Conservation (phyloP, 2,113 vertebrate species). For the Psettodes erumei region DNA sequence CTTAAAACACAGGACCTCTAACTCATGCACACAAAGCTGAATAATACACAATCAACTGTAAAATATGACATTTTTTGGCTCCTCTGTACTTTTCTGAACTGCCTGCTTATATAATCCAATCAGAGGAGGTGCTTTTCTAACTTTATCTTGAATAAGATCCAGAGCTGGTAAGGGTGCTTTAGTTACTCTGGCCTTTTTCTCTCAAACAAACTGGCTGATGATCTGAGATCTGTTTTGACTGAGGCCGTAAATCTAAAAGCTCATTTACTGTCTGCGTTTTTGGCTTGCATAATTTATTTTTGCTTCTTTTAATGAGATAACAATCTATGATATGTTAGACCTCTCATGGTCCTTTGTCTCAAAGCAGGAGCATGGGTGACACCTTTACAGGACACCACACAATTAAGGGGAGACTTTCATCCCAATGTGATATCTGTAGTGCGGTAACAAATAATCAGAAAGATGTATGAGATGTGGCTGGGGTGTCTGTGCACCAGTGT, state of each 20-base stretch:
- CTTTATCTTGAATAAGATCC: background rate
- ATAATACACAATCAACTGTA: background rate
- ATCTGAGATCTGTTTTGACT: background rate
- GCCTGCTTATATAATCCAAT: background rate
- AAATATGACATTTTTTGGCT: background rate
- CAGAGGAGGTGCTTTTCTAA: background rate
- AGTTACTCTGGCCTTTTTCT: background rate
- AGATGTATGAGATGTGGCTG: constrained; percentile 8
- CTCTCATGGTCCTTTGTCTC: background rate
- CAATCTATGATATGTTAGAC: background rate
- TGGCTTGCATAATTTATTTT: background rate
- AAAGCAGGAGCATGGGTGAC: background rate
- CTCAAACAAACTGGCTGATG: background rate
- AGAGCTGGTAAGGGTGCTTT: background rate
- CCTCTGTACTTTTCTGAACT: background rate
- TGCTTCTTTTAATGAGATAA: no score
- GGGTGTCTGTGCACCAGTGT: constrained; percentile 13
- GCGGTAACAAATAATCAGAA: constrained; percentile 14
- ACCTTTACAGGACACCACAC: background rate
- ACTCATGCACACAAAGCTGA: background rate
- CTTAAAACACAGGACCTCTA: background rate
- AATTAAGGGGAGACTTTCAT: constrained; percentile 28
- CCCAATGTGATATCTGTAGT: constrained; percentile 7
- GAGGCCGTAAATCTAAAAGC: background rate
- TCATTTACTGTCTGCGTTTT: background rate